Conservation (phyloP, 2,888 invertebrate species). For the Noctua comes region DNA sequence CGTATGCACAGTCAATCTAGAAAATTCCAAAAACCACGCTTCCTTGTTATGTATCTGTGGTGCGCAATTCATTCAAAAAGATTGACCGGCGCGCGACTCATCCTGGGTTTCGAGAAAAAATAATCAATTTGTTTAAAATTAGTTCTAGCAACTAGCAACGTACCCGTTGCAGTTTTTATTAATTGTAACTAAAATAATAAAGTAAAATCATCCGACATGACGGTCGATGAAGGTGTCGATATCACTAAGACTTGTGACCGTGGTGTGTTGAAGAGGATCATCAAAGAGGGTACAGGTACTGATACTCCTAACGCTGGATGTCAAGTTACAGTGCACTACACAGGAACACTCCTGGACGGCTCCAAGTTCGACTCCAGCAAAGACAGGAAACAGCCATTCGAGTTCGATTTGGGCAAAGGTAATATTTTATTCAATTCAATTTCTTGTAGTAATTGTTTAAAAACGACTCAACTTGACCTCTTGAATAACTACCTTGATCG, state of each 20-base stretch:
- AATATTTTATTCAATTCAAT: constrained; percentile 57
- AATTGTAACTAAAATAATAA: constrained; percentile 1
- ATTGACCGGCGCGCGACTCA: constrained; percentile 47
- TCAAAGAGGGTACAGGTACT: constrained; percentile 93
- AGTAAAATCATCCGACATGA: constrained; percentile 73
- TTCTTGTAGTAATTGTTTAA: background rate
- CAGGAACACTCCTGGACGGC: constrained; percentile 96
- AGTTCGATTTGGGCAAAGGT: constrained; percentile 97
- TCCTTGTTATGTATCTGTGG: constrained; percentile 57
- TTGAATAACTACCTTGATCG: constrained; percentile 53
- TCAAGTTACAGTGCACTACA: constrained; percentile 95
- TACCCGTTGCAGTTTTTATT: constrained; percentile 14
- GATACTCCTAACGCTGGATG: constrained; percentile 93
- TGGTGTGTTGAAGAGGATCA: constrained; percentile 94
- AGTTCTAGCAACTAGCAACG: constrained; percentile 7
- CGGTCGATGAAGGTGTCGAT: constrained; percentile 86
- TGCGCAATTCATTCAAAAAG: constrained; percentile 32
- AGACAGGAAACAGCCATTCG: constrained; percentile 95
- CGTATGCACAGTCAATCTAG: constrained; percentile 59
- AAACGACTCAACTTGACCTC: constrained; percentile 40
- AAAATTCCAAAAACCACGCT: constrained; percentile 67
- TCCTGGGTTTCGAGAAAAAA: constrained; percentile 39
- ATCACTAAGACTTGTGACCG: constrained; percentile 90
- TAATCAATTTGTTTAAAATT: constrained; percentile 38
- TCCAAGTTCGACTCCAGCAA: constrained; percentile 97